Base-by-base conservation (phyloP, 2,797 vertebrate genomes). In the Cynodonichthys magdalenae region DNA sequence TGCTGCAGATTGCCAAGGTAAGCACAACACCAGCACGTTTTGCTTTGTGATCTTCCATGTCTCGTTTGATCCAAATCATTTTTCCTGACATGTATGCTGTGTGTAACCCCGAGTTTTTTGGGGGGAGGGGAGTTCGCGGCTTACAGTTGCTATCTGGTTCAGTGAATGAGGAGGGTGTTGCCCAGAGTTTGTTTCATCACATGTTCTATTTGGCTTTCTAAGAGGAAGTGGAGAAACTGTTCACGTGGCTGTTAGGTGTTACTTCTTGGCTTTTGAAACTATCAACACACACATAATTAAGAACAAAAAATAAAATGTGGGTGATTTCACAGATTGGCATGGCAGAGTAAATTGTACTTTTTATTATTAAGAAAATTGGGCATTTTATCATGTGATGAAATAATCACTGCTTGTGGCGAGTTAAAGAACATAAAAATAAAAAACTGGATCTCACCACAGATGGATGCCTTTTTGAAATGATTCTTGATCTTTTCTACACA, bases 1-100 rank as follows among this genome's bases (percentile, higher is more conserved):
- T 99, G 85, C 96, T 99, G 85, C 98, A 99, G 91, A 99, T 99
- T 83, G 97, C 98, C 90, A 99, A 99, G 95, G 98, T 99, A 96
- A 96, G 90, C 44, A 80, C 41, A n/a, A 20, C 7, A 17, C 1
- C 8, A 28, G 11, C 36, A 15, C 20, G 18, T 36, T 47, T 59
- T 17, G 69, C 39, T 53, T 17, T 69, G 15, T 71, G 36, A 14
- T 71, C 42, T 58, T 44, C 0, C 15, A 46, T 75, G 47, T 49
- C 5, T 18, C 58, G 44, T 63, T 70, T 74, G 51, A 52, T 52
- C 58, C 52, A 64, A 36, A 53, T 48, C 65, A 63, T 63, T 71
- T 63, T 80, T 67, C 53, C 69, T 63, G 66, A 66, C 39, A 34
- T 46, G 56, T 67, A 36, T 47, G 44, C 56, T 54, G 19, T 64